These are phyloP conservation scores for Pollenia labialis DNA, from an alignment of 2,888 invertebrate species.

Conservation along the genomic window DNA sequence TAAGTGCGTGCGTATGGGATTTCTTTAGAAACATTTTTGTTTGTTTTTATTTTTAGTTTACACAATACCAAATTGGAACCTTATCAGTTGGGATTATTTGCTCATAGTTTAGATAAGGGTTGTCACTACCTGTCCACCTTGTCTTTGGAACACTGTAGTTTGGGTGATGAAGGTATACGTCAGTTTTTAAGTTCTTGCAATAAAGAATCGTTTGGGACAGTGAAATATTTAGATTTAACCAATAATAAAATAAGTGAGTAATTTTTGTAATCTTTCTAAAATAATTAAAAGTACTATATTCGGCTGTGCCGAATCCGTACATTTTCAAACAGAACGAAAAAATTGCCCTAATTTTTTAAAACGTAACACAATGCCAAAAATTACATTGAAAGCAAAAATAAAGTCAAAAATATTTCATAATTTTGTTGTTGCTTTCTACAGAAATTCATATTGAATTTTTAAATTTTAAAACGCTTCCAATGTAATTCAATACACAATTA, in stretches of 20 bases:
- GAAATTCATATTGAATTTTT: too few species aligned
- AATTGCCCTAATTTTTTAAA: too few species aligned
- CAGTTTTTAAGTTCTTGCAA: constrained; percentile 80
- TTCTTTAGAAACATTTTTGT: constrained; percentile 1
- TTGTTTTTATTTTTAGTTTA: constrained; percentile 75
- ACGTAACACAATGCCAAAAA: too few species aligned
- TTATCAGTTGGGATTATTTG: constrained; percentile 80
- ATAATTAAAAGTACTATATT: neutral
- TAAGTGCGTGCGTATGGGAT: neutral
- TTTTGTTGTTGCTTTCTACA: too few species aligned
- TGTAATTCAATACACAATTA: too few species aligned
- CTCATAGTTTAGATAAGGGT: constrained; percentile 82
- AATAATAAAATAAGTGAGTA: constrained; percentile 82
- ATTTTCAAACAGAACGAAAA: too few species aligned
- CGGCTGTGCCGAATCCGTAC: too few species aligned
- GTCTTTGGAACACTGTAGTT: constrained; percentile 80
- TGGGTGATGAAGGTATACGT: constrained; percentile 82
- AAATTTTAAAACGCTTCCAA: too few species aligned
- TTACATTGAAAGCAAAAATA: too few species aligned
- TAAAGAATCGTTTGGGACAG: constrained; percentile 80
- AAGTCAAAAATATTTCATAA: too few species aligned
- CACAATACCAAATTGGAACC: constrained; percentile 82
- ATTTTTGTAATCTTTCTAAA: neutral
- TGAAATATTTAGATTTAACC: constrained; percentile 80
- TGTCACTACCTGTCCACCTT: constrained; percentile 80